Conservation (phyloP, 2,888 invertebrate genomes). For the Microdon myrmicae region DNA sequence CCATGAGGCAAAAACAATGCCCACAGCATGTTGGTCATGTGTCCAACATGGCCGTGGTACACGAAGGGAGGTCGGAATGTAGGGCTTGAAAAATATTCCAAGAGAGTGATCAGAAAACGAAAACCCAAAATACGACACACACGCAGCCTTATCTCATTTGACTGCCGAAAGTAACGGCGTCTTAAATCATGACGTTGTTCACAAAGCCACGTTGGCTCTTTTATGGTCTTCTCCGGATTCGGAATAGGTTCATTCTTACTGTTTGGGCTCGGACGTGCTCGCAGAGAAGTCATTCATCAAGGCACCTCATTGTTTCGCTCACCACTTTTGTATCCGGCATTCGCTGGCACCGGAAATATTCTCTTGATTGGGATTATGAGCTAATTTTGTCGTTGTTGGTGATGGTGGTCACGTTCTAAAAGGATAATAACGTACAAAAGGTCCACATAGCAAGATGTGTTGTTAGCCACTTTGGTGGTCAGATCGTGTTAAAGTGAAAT, state of each 20-base stretch:
- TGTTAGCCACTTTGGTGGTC: no score
- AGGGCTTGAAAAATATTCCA: not conserved
- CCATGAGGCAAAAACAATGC: constrained; percentile 44
- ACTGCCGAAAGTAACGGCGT: constrained; percentile 44
- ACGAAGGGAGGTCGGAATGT: constrained; percentile 1
- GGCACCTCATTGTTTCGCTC: constrained; percentile 37
- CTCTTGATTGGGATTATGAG: no score
- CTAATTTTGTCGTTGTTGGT: no score
- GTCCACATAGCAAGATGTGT: no score
- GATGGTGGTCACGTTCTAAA: no score
- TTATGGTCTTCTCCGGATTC: not conserved
- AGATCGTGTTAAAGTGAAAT: no score
- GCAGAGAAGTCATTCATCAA: constrained; percentile 49
- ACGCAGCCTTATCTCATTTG: constrained; percentile 48
- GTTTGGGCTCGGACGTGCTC: constrained; percentile 34
- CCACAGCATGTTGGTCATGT: constrained; percentile 34
- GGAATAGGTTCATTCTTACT: not conserved
- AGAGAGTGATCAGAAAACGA: not conserved
- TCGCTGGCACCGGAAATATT: no score
- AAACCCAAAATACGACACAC: constrained; percentile 7
- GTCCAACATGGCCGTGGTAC: constrained; percentile 16
- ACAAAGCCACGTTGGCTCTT: constrained; percentile 19
- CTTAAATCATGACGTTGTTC: constrained; percentile 45
- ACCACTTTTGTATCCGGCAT: not conserved
- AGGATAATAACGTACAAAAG: no score